Evolutionary conservation across 2,113 vertebrate species (phyloP).

Genomic region (Odontesthes bonariensis): DNA sequence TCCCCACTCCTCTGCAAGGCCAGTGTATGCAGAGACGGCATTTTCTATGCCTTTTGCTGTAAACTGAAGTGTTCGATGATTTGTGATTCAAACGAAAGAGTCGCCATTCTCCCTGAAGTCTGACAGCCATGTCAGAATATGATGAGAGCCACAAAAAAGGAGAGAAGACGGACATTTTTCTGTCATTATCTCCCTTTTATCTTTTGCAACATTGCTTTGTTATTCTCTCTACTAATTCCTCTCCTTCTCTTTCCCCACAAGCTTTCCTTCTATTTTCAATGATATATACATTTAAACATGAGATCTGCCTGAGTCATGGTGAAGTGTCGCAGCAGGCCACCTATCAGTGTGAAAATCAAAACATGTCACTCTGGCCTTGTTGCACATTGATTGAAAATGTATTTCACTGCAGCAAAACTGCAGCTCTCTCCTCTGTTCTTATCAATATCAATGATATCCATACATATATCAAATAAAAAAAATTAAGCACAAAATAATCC

Average conservation of each 20-base stretch:
- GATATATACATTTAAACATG: constrained; percentile 76
- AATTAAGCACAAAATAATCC: too few relatives aligned
- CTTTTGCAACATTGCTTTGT: constrained; percentile 54
- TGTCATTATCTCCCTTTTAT: constrained; percentile 68
- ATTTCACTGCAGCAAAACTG: constrained; percentile 39
- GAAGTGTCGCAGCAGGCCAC: constrained; percentile 52
- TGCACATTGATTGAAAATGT: constrained; percentile 57
- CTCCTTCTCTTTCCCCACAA: constrained; percentile 6
- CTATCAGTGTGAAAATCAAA: constrained; percentile 65
- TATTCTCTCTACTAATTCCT: constrained; percentile 44
- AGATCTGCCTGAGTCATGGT: constrained; percentile 56
- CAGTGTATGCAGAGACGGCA: constrained; percentile 46
- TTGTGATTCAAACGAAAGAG: constrained; percentile 58
- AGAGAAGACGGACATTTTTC: constrained; percentile 49
- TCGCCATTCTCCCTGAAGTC: constrained; percentile 49
- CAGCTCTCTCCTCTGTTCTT: constrained; percentile 3
- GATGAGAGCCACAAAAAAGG: constrained; percentile 48
- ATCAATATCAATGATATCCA: too few relatives aligned
- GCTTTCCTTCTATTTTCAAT: constrained; percentile 28
- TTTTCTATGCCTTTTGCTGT: constrained; percentile 38
- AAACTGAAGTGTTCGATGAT: constrained; percentile 59
- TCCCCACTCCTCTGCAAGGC: constrained; percentile 39
- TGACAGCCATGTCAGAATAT: constrained; percentile 60
- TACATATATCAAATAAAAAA: too few relatives aligned
- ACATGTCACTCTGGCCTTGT: constrained; percentile 56